Evolutionary conservation across 1,140 invertebrate species (phyloP).

Genomic region (Zaprionus kolodkinae): DNA sequence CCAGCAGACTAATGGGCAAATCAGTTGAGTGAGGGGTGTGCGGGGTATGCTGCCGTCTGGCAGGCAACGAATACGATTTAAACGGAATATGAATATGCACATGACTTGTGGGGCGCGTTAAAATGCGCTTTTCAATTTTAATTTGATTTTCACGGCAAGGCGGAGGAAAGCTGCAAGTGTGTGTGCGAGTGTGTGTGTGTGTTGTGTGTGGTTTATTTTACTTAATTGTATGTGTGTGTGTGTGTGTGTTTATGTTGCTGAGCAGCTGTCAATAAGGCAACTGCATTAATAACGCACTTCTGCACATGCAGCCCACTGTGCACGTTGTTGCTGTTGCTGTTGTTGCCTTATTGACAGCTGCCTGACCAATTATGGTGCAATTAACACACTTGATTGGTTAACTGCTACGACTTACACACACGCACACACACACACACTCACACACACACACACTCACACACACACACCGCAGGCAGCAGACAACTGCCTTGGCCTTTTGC

Average conservation of each 20-base stretch:
- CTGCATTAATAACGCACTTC: slow-evolving; percentile 70
- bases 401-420: slow-evolving; percentile 43
- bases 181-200: neutral
- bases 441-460: neutral
- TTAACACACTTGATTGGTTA: slow-evolving; percentile 78
- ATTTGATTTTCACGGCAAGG: neutral
- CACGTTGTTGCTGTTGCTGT: slow-evolving; percentile 1
- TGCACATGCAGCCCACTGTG: slow-evolving; percentile 37
- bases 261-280: slow-evolving; percentile 63
- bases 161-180: neutral
- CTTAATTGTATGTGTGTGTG: neutral
- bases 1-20: neutral
- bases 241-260: slow-evolving; percentile 29
- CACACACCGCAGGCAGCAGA: slow-evolving; percentile 1
- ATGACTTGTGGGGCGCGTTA: slow-evolving; percentile 12
- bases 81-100: neutral
- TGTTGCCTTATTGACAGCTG: slow-evolving; percentile 57
- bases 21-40: neutral
- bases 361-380: slow-evolving; percentile 81
- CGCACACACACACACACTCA: neutral
- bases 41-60: neutral
- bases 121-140: slow-evolving; percentile 13
- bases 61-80: neutral
- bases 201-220: neutral
- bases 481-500: neutral